Percentiles rank a stretch among this genome's conserved stretches.
These are phyloP conservation scores for Spizaetus ornatus DNA, from an alignment of 2,113 vertebrate species.

Conservation along the genomic window DNA sequence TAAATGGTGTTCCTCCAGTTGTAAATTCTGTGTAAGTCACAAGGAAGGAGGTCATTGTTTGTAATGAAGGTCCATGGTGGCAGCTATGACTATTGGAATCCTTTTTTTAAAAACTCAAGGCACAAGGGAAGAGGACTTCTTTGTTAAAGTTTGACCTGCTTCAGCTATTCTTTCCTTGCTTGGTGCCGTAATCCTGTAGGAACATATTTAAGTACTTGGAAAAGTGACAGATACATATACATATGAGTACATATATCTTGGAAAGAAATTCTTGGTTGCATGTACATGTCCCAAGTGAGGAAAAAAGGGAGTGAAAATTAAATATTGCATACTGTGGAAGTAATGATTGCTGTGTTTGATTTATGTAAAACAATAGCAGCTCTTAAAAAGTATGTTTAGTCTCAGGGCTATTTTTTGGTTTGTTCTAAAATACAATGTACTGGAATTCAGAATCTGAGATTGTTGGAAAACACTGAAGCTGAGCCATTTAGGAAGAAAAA, in stretches of 20 bases:
- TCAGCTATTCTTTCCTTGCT: not conserved
- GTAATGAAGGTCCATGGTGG: not conserved
- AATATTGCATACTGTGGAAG: not conserved
- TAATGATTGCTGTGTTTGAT: not conserved
- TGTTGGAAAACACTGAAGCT: not conserved
- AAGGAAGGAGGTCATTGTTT: not conserved
- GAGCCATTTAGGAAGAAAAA: conserved; percentile 3
- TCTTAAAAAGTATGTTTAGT: conserved; percentile 9
- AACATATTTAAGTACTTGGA: not conserved
- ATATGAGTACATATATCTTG: not conserved
- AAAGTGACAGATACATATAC: not conserved
- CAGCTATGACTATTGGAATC: not conserved
- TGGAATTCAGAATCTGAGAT: conserved; percentile 8
- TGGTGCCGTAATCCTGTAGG: not conserved
- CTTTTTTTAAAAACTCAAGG: not conserved
- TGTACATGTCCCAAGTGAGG: not conserved
- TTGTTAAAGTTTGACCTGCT: not conserved
- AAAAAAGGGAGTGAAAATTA: not conserved
- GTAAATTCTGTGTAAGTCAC: not conserved
- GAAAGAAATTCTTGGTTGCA: not conserved
- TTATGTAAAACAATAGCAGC: not conserved
- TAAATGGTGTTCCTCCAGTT: not conserved
- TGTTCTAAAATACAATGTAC: not conserved
- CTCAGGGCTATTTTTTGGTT: conserved; percentile 38
- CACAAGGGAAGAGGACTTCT: not conserved